Base-by-base conservation (phyloP, 1,140 invertebrate species). In the Ectropis grisescens region DNA sequence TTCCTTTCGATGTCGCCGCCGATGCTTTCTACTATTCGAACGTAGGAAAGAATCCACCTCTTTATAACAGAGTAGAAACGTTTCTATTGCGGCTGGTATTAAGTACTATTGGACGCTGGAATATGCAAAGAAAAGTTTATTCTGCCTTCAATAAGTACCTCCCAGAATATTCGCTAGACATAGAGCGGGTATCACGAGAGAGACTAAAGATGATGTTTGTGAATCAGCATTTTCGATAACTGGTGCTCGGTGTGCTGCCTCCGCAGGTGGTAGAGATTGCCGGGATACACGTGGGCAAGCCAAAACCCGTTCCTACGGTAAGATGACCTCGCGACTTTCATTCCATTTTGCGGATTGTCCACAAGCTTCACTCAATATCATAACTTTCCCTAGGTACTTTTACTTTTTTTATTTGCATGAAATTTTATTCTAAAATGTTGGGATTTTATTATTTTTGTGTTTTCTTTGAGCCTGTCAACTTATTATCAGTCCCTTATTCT, bases 201-300 rank as follows among this genome's bases (percentile, higher is more conserved):
- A 87, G 86, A 32, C 85, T 84, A 13, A 86, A 84, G 39, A 52
- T 90, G 28, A 52, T 90, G 29, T 83, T 91, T 23, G 75, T 85
- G 0, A 89, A 91, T 55, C 84, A 85, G 6, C 88, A 91, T 61
- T 86, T 45, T 84, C 84, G 1, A 43, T 89, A 2, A 85, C 83
- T 13, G 82, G 84, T 1, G 81, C 85, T 0, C 81, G 84, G 14
- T n/a, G 75, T 88, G 1, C 37, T 84, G 10, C 59, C 84, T 0
- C 87, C 88, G 0, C 81, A 79, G 22, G 57, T 88, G 7, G 72
- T 89, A 16, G 33, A 34, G 10, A 34, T 34, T 14, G 33, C 10
- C 7, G 33, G 33, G 2, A 27, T 26, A 1, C 33, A 34, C 26
- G 14, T 34, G 86, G 34, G 34, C 8, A 49, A 58, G 39, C 47